A percentile compares a stretch with the other conserved stretches of the same genome.
Conservation (phyloP, 1,140 invertebrate species). For the Drosophila cardini region DNA sequence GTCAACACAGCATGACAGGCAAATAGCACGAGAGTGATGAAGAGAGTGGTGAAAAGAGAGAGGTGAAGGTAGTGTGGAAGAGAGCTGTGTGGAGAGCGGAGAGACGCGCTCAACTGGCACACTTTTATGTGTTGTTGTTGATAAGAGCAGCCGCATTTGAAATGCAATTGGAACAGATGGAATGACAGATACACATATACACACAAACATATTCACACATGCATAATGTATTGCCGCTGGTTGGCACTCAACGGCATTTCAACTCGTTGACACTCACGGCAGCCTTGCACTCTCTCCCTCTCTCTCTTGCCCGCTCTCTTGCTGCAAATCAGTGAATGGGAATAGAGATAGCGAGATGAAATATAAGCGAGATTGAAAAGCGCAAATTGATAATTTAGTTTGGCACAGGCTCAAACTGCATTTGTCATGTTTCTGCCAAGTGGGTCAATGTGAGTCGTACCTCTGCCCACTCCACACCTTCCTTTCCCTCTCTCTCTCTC, state of each 20-base stretch:
- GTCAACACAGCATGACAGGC: slow-evolving; percentile 29
- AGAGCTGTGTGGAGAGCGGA: slow-evolving; percentile 33
- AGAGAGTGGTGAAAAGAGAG: slow-evolving; percentile 6
- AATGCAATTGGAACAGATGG: slow-evolving; percentile 72
- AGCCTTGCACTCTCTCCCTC: not conserved
- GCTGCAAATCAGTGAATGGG: slow-evolving; percentile 21
- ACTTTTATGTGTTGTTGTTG: slow-evolving; percentile 37
- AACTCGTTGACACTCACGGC: slow-evolving; percentile 14
- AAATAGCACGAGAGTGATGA: not conserved
- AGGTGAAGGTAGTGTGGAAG: not conserved
- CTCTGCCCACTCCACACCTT: too few species aligned
- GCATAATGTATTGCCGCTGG: slow-evolving; percentile 6
- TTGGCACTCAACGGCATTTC: slow-evolving; percentile 8
- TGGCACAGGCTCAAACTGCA: slow-evolving; percentile 76
- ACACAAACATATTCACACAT: not conserved
- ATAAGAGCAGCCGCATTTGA: slow-evolving; percentile 68
- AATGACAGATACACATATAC: slow-evolving; percentile 9
- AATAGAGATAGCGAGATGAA: slow-evolving; percentile 27
- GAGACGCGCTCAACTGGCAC: slow-evolving; percentile 67
- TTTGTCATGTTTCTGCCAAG: slow-evolving; percentile 52
- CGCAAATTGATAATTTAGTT: slow-evolving; percentile 80
- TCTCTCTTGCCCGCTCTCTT: not conserved
- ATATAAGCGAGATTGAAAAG: slow-evolving; percentile 62
- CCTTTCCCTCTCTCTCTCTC: too few species aligned
- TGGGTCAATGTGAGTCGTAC: slow-evolving; percentile 66